These are phyloP conservation scores for Cinara cedri DNA, from an alignment of 2,888 invertebrate genomes.

Conservation along the genomic window DNA sequence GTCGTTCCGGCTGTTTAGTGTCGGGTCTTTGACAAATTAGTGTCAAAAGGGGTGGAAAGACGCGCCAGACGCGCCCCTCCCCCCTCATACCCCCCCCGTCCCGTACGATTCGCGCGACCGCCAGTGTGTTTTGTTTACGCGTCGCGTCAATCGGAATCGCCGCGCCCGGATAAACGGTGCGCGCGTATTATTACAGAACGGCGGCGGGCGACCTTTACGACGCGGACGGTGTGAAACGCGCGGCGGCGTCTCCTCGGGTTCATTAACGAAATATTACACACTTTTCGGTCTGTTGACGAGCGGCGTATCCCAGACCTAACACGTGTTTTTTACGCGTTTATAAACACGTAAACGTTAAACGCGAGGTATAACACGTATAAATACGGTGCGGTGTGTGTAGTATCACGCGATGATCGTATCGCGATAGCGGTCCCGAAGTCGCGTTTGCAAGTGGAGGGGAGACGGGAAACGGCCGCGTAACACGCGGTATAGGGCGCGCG, in stretches of 20 bases:
- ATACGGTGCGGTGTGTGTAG: too few species aligned
- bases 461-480: too few species aligned
- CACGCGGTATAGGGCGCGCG: too few species aligned
- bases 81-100: too few species aligned
- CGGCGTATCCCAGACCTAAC: not conserved
- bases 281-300: not conserved
- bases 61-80: constrained; percentile 29
- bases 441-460: too few species aligned
- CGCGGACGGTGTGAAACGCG: constrained; percentile 20
- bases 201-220: constrained; percentile 21
- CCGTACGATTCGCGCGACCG: not conserved
- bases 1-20: constrained; percentile 36
- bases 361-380: too few species aligned
- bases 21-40: constrained; percentile 21
- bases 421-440: too few species aligned
- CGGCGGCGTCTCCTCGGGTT: not conserved
- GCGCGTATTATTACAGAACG: too few species aligned
- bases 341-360: too few species aligned
- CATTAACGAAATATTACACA: not conserved
- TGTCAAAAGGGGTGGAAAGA: constrained; percentile 39
- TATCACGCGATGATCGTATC: too few species aligned
- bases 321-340: too few species aligned
- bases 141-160: constrained; percentile 23
- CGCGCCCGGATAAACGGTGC: constrained; percentile 17
- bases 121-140: constrained; percentile 27